These are phyloP conservation scores for Dryas iulia DNA, from an alignment of 1,140 invertebrate species.

Conservation along the genomic window DNA sequence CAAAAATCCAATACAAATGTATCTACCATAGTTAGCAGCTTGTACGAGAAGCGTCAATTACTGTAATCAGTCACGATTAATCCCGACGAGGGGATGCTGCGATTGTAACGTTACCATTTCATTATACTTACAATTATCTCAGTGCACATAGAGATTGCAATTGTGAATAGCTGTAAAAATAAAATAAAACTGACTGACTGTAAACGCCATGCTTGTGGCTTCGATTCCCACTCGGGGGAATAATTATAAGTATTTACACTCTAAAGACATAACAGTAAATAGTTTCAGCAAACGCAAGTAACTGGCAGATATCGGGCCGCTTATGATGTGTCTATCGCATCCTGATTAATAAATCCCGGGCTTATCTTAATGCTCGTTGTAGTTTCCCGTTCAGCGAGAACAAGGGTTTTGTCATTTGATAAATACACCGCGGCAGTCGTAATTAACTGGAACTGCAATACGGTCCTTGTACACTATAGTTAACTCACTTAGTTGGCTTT, in stretches of 20 bases:
- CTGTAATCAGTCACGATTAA: neutral
- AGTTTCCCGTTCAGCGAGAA: conserved; percentile 7
- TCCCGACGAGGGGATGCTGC: neutral
- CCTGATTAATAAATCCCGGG: conserved; percentile 29
- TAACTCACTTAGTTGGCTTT: too few species aligned
- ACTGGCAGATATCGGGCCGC: neutral
- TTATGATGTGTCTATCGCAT: conserved; percentile 22
- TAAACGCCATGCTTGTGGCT: too few species aligned
- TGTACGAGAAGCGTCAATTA: neutral
- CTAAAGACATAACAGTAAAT: neutral
- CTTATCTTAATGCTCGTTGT: conserved; percentile 13
- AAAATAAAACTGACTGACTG: too few species aligned
- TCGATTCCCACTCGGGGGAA: too few species aligned
- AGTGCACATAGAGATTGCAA: neutral
- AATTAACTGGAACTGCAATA: conserved; percentile 5
- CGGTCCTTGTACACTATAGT: neutral
- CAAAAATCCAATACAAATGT: neutral
- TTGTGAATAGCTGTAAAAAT: neutral
- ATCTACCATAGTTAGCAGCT: neutral
- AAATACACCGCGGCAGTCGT: conserved; percentile 19
- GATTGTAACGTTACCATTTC: neutral
- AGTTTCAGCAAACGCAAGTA: neutral
- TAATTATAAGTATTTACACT: too few species aligned
- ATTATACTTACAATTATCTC: neutral
- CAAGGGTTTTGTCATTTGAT: conserved; percentile 21